Evolutionary conservation across 1,140 invertebrate genomes (phyloP).

Genomic region (Hermetia illucens): DNA sequence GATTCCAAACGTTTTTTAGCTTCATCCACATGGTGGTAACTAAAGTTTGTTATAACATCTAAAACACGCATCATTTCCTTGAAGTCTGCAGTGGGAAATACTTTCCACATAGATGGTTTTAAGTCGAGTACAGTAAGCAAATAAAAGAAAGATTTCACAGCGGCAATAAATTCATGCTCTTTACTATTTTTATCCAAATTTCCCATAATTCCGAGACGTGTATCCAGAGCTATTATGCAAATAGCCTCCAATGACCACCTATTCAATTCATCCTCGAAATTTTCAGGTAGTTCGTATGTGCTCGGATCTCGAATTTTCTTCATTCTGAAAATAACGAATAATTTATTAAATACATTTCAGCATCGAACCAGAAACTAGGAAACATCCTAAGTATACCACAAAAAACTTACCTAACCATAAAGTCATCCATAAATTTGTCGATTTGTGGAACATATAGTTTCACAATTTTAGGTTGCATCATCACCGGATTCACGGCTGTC

Average conservation of each 20-base stretch:
- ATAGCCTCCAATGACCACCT: conserved; percentile 57
- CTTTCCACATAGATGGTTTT: conserved; percentile 42
- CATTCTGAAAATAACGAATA: too few species aligned
- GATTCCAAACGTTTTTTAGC: conserved; percentile 12
- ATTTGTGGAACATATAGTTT: conserved; percentile 29
- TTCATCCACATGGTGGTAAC: conserved; percentile 6
- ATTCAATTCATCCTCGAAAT: conserved; percentile 47
- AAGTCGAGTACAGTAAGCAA: conserved; percentile 41
- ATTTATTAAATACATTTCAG: too few species aligned
- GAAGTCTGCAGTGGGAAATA: conserved; percentile 37
- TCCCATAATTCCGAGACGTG: conserved; percentile 38
- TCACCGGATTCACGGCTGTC: conserved; percentile 30
- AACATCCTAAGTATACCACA: not conserved
- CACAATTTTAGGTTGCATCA: conserved; percentile 35
- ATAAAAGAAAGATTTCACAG: conserved; percentile 44
- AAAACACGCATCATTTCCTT: conserved; percentile 34
- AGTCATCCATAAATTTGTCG: conserved; percentile 29
- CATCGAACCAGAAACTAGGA: not conserved
- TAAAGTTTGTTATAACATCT: conserved; percentile 10
- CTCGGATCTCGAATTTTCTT: conserved; percentile 34
- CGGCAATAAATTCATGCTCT: conserved; percentile 42
- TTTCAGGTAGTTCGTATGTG: conserved; percentile 36
- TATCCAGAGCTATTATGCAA: conserved; percentile 48
- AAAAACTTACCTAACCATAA: conserved; percentile 11
- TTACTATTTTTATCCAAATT: conserved; percentile 26